These are phyloP conservation scores for Epiperipatus broadwayi DNA, from an alignment of 2,888 invertebrate species.

Conservation along the genomic window DNA sequence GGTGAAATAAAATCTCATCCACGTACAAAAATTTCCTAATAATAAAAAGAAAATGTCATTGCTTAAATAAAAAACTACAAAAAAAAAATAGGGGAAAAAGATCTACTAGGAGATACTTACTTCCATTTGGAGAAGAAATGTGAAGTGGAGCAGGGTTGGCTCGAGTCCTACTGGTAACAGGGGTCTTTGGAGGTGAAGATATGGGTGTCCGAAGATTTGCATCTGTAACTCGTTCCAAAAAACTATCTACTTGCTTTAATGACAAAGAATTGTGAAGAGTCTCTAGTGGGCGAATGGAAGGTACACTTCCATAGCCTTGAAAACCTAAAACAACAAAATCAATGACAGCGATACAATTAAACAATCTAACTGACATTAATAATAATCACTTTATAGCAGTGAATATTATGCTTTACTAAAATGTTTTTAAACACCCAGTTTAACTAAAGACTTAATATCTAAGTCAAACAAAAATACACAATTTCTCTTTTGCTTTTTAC, in stretches of 20 bases:
- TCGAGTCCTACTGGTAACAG: background rate
- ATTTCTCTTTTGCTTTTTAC: no score
- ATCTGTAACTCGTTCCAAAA: conserved; percentile 62
- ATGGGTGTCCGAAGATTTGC: background rate
- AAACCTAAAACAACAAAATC: conserved; percentile 12
- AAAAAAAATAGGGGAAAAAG: no score
- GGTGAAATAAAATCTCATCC: no score
- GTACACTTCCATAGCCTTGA: conserved; percentile 69
- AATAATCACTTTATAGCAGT: conserved; percentile 14
- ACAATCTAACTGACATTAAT: no score
- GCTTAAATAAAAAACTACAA: no score
- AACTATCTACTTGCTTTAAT: conserved; percentile 66
- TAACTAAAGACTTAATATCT: conserved; percentile 14
- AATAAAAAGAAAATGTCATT: no score
- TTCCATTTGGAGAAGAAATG: no score
- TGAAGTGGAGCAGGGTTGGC: no score
- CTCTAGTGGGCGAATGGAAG: conserved; percentile 85
- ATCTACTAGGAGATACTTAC: conserved; percentile 1
- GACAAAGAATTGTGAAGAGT: conserved; percentile 93
- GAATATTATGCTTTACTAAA: background rate
- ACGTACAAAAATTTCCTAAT: no score
- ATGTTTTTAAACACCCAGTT: conserved; percentile 52
- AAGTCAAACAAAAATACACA: background rate
- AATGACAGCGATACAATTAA: conserved; percentile 6
- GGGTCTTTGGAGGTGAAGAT: background rate